Conservation (phyloP, 2,888 invertebrate species). For the Neuroscelio doddi region DNA sequence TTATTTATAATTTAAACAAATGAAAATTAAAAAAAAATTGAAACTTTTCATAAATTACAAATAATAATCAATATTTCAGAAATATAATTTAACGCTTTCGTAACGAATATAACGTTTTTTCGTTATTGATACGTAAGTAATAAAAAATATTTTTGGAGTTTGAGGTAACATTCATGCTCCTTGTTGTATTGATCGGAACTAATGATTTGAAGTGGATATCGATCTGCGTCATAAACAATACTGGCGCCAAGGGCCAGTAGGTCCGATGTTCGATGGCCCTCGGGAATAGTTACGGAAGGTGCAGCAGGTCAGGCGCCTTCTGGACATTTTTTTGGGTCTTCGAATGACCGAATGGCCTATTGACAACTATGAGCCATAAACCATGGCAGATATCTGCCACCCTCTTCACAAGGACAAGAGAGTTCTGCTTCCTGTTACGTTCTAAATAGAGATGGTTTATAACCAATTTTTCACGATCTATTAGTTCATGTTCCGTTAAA, state of each 20-base stretch:
- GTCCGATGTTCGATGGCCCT: conserved; percentile 42
- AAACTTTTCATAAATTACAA: no score
- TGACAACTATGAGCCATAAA: conserved; percentile 52
- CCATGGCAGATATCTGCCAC: conserved; percentile 45
- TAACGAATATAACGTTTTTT: not conserved
- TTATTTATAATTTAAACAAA: no score
- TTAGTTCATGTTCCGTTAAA: conserved; percentile 25
- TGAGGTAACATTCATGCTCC: conserved; percentile 28
- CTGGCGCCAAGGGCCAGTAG: conserved; percentile 59
- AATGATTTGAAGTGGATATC: conserved; percentile 48
- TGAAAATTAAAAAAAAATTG: no score
- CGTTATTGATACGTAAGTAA: conserved; percentile 38
- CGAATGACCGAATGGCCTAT: conserved; percentile 52
- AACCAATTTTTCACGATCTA: conserved; percentile 10
- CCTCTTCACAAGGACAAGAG: conserved; percentile 38
- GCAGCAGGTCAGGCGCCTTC: conserved; percentile 54
- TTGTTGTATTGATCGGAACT: conserved; percentile 35
- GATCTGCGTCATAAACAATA: conserved; percentile 55
- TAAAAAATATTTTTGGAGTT: conserved; percentile 14
- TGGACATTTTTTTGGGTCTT: conserved; percentile 49
- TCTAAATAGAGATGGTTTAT: conserved; percentile 16
- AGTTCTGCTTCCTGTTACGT: conserved; percentile 50
- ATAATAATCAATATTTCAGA: not conserved
- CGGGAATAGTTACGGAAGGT: conserved; percentile 27
- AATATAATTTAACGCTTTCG: not conserved